Conservation (phyloP, 1,140 invertebrate species). For the Protaetia brevitarsis region DNA sequence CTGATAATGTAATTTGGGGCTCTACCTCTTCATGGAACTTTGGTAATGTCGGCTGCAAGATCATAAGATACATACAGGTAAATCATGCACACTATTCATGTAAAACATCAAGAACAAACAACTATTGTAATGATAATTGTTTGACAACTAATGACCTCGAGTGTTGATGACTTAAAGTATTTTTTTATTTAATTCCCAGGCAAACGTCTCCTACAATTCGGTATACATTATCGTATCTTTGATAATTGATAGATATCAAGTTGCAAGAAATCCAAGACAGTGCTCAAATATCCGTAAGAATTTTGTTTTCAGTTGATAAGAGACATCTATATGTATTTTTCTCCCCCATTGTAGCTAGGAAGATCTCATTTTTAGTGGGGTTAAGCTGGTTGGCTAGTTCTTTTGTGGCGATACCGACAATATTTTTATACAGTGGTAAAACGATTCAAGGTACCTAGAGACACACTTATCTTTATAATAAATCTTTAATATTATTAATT, state of each 20-base stretch:
- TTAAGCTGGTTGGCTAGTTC: constrained; percentile 80
- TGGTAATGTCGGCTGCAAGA: constrained; percentile 61
- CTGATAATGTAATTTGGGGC: constrained; percentile 63
- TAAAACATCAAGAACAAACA: neutral
- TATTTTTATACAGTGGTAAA: constrained; percentile 79
- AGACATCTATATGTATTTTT: neutral
- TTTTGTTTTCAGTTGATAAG: neutral
- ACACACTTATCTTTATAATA: neutral
- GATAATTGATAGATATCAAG: constrained; percentile 92
- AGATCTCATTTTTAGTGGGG: constrained; percentile 73
- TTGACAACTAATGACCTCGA: no score
- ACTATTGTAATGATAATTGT: neutral
- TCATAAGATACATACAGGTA: constrained; percentile 58
- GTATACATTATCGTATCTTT: constrained; percentile 94
- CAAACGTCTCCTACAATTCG: constrained; percentile 86
- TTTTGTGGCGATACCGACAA: constrained; percentile 78
- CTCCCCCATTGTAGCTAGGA: constrained; percentile 63
- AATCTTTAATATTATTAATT: neutral
- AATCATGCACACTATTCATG: neutral
- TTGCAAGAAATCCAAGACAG: constrained; percentile 93
- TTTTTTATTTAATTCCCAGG: constrained; percentile 50
- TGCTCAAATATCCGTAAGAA: constrained; percentile 91
- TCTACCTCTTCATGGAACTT: constrained; percentile 60
- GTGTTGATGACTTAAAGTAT: neutral
- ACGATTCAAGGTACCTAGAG: constrained; percentile 66